Evolutionary conservation across 2,113 vertebrate genomes (phyloP).

Genomic region (Halichoerus grypus): DNA sequence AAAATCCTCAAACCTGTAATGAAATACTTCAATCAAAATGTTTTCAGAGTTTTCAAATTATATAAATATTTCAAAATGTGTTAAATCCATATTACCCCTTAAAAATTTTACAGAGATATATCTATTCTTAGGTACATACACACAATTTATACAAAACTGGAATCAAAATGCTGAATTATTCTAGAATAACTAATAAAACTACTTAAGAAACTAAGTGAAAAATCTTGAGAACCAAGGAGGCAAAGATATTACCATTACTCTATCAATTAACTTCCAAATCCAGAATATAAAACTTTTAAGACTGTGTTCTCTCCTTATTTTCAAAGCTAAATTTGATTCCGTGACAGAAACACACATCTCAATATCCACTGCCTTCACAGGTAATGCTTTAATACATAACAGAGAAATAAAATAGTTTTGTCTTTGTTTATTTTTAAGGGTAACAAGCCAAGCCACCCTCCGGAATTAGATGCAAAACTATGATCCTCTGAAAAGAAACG

Average conservation of each 20-base stretch:
- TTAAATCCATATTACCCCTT: not conserved
- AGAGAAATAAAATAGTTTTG: not conserved
- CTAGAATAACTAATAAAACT: not conserved
- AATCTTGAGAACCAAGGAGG: not conserved
- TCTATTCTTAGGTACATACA: not conserved
- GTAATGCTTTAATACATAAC: not conserved
- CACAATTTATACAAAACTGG: not conserved
- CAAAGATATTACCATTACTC: not conserved
- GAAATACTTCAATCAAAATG: not conserved
- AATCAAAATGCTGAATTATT: not conserved
- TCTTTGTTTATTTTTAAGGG: conserved; percentile 21
- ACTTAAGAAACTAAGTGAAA: not conserved
- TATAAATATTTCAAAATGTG: conserved; percentile 13
- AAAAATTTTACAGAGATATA: not conserved
- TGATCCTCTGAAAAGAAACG: not conserved
- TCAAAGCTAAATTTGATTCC: not conserved
- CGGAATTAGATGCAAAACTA: not conserved
- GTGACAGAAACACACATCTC: not conserved
- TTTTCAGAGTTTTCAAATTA: not conserved
- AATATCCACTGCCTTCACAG: not conserved
- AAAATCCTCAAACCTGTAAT: not conserved
- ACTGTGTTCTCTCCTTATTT: not conserved
- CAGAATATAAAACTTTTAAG: not conserved
- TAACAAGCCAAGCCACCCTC: not conserved
- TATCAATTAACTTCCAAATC: not conserved